phyloP scores from a whole-genome alignment of 2,888 invertebrate genomes.

The Dendrolimus pini region DNA sequence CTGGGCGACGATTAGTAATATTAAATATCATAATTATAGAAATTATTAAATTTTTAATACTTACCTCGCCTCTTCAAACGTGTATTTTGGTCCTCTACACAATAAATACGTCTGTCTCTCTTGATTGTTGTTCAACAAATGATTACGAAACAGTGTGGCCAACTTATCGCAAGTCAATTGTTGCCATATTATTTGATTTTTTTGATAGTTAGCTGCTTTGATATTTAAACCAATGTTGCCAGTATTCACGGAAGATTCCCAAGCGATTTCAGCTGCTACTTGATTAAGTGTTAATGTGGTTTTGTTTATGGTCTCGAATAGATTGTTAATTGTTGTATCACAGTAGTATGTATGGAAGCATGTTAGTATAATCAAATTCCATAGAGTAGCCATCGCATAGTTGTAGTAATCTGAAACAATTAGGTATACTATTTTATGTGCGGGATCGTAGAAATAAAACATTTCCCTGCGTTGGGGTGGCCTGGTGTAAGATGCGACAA shows the following conservation, averaged over 20 bases:
- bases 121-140: conserved; percentile 47
- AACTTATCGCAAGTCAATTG: conserved; percentile 36
- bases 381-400: not conserved
- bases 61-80: conserved; percentile 72
- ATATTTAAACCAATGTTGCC: conserved; percentile 28
- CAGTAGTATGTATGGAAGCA: conserved; percentile 15
- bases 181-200: conserved; percentile 44
- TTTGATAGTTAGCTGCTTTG: conserved; percentile 37
- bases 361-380: conserved; percentile 8
- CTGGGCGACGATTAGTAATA: too few relatives aligned
- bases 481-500: too few relatives aligned
- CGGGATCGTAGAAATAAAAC: too few relatives aligned
- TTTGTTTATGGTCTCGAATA: conserved; percentile 46
- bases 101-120: conserved; percentile 75
- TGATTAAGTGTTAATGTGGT: conserved; percentile 41
- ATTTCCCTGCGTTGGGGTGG: too few relatives aligned
- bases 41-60: conserved; percentile 7
- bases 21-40: too few relatives aligned
- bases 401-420: conserved; percentile 11
- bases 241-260: conserved; percentile 51
- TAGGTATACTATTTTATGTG: too few relatives aligned
- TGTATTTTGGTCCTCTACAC: conserved; percentile 79
- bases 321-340: conserved; percentile 19
- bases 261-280: conserved; percentile 49
- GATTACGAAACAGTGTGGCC: conserved; percentile 24